Conservation (phyloP, 1,140 invertebrate genomes). For the Coelopa frigida region DNA sequence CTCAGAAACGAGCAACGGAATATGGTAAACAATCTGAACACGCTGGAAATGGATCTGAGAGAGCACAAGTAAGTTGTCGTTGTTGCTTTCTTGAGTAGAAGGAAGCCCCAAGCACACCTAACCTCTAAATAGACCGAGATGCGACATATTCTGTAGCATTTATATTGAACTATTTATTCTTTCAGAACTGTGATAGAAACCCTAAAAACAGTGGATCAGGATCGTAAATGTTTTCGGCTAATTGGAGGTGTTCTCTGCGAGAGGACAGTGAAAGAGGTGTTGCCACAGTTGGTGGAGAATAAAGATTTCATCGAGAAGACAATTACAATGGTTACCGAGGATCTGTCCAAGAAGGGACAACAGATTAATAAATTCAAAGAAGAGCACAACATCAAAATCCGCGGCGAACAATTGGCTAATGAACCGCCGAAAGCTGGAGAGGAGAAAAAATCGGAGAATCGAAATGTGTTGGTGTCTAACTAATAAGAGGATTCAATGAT, state of each 20-base stretch:
- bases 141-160: neutral
- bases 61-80: conserved; percentile 80
- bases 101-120: neutral
- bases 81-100: no score
- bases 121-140: neutral
- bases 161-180: neutral
- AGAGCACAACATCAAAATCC: conserved; percentile 76
- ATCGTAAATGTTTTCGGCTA: conserved; percentile 87
- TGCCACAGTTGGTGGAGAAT: conserved; percentile 77
- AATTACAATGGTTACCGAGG: conserved; percentile 68
- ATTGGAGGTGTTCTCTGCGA: conserved; percentile 91
- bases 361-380: conserved; percentile 93
- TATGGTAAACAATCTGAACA: conserved; percentile 77
- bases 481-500: conserved; percentile 22
- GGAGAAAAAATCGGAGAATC: conserved; percentile 46
- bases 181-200: conserved; percentile 91
- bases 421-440: conserved; percentile 44
- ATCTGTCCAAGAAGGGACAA: conserved; percentile 76
- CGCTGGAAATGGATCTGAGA: conserved; percentile 87
- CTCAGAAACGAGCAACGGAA: conserved; percentile 80
- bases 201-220: conserved; percentile 74
- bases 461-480: conserved; percentile 53
- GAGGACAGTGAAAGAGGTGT: conserved; percentile 81
- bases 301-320: conserved; percentile 74
- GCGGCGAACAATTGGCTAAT: conserved; percentile 54